Evolutionary conservation across 2,797 vertebrate genomes (phyloP), one percentile per base, ranked within the genome.

Genomic region (Protonibea diacanthus): DNA sequence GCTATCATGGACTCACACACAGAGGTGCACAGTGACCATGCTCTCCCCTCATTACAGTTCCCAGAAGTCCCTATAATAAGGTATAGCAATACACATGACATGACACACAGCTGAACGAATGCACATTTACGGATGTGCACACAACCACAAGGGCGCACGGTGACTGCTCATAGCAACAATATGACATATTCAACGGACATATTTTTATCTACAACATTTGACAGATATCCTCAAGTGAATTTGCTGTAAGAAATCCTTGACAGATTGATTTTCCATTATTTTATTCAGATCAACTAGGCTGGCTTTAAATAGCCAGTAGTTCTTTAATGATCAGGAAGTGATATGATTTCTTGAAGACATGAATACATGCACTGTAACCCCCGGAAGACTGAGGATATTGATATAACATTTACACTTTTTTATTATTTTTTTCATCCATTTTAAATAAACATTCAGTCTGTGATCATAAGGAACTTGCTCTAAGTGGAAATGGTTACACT

Each of bases 11-110:
- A 82, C 77, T 89, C 64, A 25, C 68, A 71, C 80, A 85, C 75
- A 86, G 87, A 84, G 85, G 86, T 89, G 86, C 85, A 84, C 74
- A 45, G 78, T 80, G 83, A 82, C 86, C 84, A 73, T 52, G 29
- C 60, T 76, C 64, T 76, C 67, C 67, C 62, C 76, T 91, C 81
- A 87, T 92, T 91, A 89, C 62, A 76, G 70, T 63, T 86, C 80
- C 76, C 74, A 84, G 68, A 90, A 70, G 82, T 82, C 78, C 58
- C 71, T 40, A 14, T 84, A 81, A 88, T 82, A 80, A 90, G 51
- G 52, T 79, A 79, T 61, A 84, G 81, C 81, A 75, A 60, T 79
- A 88, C 81, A 89, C 71, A 77, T 42, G 49, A 58, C 64, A 65
- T 64, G 63, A 56, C 66, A 78, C 60, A 33, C 57, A 74, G 20